Conservation (phyloP, 2,888 invertebrate species). For the Polymixis flavicincta region DNA sequence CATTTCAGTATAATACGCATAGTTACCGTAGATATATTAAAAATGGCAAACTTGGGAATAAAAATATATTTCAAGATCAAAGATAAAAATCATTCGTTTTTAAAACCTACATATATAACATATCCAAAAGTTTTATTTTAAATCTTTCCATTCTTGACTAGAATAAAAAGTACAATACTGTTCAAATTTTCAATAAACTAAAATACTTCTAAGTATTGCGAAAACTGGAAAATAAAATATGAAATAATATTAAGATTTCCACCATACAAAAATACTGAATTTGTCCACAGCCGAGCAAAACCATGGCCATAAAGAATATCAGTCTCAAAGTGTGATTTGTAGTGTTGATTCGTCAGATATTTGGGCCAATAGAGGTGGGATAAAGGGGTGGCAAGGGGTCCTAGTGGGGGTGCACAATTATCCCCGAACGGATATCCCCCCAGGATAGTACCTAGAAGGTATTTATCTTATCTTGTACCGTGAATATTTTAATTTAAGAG, state of each 20-base stretch:
- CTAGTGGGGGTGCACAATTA: constrained; percentile 63
- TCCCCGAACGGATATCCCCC: constrained; percentile 51
- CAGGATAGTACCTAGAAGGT: constrained; percentile 49
- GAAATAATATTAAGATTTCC: no score
- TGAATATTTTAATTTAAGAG: constrained; percentile 64
- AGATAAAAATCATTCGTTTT: no score
- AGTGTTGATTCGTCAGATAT: constrained; percentile 72
- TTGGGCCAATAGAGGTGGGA: constrained; percentile 64
- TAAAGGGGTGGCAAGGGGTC: constrained; percentile 43
- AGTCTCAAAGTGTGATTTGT: constrained; percentile 66
- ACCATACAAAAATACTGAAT: neutral
- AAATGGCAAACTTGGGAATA: neutral
- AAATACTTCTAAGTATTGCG: neutral
- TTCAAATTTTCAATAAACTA: neutral
- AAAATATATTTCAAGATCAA: neutral
- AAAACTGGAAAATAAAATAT: neutral
- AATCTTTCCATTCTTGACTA: neutral
- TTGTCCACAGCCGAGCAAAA: constrained; percentile 8
- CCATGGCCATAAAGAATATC: constrained; percentile 60
- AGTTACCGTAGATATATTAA: neutral
- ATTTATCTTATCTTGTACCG: constrained; percentile 59
- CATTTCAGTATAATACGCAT: no score
- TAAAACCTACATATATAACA: no score
- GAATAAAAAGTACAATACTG: neutral
- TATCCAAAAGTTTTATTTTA: neutral